phyloP scores from a whole-genome alignment of 2,888 invertebrate species.

The Cheilosia scutellata region DNA sequence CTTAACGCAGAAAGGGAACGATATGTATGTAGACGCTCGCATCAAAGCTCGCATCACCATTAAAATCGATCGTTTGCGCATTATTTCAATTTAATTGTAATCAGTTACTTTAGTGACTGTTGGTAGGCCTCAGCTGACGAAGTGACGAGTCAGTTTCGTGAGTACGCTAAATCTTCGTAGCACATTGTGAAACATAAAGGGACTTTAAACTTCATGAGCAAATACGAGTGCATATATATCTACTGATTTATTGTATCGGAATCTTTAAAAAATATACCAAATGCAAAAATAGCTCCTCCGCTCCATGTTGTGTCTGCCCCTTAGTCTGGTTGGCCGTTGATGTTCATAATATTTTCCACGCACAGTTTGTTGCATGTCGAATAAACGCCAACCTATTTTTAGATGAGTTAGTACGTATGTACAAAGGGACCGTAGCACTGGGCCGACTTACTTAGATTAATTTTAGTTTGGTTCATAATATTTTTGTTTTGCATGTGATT shows the following conservation, averaged over 20 bases:
- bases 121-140: too few species aligned
- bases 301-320: slow-evolving; percentile 34
- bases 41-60: too few species aligned
- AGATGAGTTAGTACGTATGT: slow-evolving; percentile 56
- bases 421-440: background rate
- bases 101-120: too few species aligned
- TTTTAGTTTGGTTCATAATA: background rate
- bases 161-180: too few species aligned
- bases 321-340: slow-evolving; percentile 40
- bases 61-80: too few species aligned
- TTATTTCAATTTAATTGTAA: too few species aligned
- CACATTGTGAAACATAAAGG: too few species aligned
- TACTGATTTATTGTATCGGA: background rate
- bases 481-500: background rate
- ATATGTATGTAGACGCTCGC: too few species aligned
- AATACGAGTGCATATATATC: too few species aligned
- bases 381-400: slow-evolving; percentile 65
- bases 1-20: too few species aligned
- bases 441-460: background rate
- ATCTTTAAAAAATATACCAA: background rate
- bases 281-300: background rate
- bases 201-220: too few species aligned
- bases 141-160: too few species aligned
- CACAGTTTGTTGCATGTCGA: slow-evolving; percentile 60
- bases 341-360: slow-evolving; percentile 63